Evolutionary conservation across 2,888 invertebrate species (phyloP), one percentile per base, ranked within the genome.

Genomic region (Frankliniella intonsa): DNA sequence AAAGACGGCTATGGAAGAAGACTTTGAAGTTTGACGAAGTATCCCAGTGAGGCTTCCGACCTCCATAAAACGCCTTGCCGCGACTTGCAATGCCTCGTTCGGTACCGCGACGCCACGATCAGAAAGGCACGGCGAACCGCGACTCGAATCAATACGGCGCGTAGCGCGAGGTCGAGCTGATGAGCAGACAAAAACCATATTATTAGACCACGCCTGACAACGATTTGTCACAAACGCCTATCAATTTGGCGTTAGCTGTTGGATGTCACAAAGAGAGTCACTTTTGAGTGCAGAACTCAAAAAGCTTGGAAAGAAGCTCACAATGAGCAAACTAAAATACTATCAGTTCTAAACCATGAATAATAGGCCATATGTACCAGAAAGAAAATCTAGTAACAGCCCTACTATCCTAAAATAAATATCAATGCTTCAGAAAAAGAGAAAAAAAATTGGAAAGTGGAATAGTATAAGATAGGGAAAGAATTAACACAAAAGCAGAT

Each of bases 101-200:
- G 69, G 25, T 22, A 12, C 25, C 69, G 69, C 69, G 69, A 76
- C 69, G 69, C 69, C 69, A 69, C 69, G 69, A 19, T 62, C 62
- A 17, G 62, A 17, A n/a, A 62, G n/a, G 14, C 55, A 55, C 55
- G 11, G 55, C 55, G 19, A 14, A 19, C 55, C 55, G 19, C 55
- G 55, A 55, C 55, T 19, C 12, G 69, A 22, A 76, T 76, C 69
- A 76, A 76, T 76, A 76, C 69, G 69, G 69, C 69, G 69, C 69
- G 69, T 76, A 76, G 22, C 69, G 69, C 69, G 69, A 76, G 25
- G 69, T 76, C 69, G 69, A 76, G 69, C 69, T 76, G 69, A 76
- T 76, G 69, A 76, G 69, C 69, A 76, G 69, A 76, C 69, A 76
- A 76, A 76, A 76, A 76, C 69, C 69, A 76, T 25, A 76, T 25